phyloP scores from a whole-genome alignment of 2,888 invertebrate species.

The Volucella inflata region DNA sequence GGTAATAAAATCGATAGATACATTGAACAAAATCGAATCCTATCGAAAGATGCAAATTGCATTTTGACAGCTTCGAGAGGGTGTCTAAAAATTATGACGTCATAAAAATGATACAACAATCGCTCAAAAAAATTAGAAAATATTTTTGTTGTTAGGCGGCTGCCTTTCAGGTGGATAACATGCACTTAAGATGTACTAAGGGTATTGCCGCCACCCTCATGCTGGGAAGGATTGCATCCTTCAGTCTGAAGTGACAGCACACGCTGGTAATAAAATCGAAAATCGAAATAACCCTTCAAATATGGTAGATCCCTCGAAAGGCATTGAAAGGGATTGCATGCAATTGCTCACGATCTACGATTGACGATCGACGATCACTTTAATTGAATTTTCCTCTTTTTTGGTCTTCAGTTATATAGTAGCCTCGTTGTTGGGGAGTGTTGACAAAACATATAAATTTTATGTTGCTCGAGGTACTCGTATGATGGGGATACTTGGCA shows the following conservation, averaged over 20 bases:
- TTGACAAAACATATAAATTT: slow-evolving; percentile 69
- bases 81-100: slow-evolving; percentile 62
- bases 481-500: slow-evolving; percentile 39
- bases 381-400: neutral
- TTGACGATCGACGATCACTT: slow-evolving; percentile 53
- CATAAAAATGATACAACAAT: slow-evolving; percentile 72
- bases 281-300: slow-evolving; percentile 66
- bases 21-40: neutral
- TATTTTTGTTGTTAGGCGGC: neutral
- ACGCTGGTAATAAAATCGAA: slow-evolving; percentile 74
- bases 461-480: slow-evolving; percentile 51
- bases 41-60: slow-evolving; percentile 38
- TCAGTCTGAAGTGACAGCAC: slow-evolving; percentile 68
- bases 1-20: slow-evolving; percentile 68
- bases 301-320: slow-evolving; percentile 48
- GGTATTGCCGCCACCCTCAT: slow-evolving; percentile 51
- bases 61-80: slow-evolving; percentile 68
- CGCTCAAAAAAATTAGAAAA: slow-evolving; percentile 34
- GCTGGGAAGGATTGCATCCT: slow-evolving; percentile 42
- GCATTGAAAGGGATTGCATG: slow-evolving; percentile 7
- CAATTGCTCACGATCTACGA: slow-evolving; percentile 20
- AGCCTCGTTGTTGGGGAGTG: slow-evolving; percentile 17
- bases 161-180: slow-evolving; percentile 57
- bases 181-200: slow-evolving; percentile 41
- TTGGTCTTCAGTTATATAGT: neutral